Percentiles rank a stretch among this genome's conserved stretches.
phyloP scores from a whole-genome alignment of 2,113 vertebrate species.

The Saccopteryx bilineata region DNA sequence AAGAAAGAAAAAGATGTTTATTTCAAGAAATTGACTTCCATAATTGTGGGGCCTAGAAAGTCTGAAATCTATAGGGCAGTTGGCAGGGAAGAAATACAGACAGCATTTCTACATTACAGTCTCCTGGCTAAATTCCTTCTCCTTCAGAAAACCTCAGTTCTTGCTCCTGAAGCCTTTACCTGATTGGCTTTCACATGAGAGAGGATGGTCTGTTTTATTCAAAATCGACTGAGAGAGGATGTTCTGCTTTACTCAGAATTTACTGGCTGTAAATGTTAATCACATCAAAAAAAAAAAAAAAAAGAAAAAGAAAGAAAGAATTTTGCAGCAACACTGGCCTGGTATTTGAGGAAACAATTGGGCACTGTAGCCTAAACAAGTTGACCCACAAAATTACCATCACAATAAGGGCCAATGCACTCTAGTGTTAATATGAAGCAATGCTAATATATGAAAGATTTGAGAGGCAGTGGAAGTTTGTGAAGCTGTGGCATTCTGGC shows the following conservation, averaged over 20 bases:
- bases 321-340: neutral
- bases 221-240: neutral
- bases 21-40: neutral
- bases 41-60: neutral
- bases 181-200: neutral
- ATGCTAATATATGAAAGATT: neutral
- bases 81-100: neutral
- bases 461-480: rapidly evolving
- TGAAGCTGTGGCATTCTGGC: too few species aligned
- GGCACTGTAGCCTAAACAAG: neutral
- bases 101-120: neutral
- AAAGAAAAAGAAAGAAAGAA: neutral
- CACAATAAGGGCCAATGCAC: neutral
- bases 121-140: neutral
- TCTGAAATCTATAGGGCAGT: neutral
- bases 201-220: neutral
- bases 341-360: neutral
- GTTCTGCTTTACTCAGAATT: neutral
- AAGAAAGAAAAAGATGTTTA: too few species aligned
- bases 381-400: neutral
- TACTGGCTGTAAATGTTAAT: neutral
- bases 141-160: neutral
- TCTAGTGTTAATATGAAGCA: neutral
- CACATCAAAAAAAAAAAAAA: too few species aligned
- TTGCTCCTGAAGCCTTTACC: neutral